phyloP scores from a whole-genome alignment of 2,888 invertebrate genomes.

The Atrina japonica region DNA sequence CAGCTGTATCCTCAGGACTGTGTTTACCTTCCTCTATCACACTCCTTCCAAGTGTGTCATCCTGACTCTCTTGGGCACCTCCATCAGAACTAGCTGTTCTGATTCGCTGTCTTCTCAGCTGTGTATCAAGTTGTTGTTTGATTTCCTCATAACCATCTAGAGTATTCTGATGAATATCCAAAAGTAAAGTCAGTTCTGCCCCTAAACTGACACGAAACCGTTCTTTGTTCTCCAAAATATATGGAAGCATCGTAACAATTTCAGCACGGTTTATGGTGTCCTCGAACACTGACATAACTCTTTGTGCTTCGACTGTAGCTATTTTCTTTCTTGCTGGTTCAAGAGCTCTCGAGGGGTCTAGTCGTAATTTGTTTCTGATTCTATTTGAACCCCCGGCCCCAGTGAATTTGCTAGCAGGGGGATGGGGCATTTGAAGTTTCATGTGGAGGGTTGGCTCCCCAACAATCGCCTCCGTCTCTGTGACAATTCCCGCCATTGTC shows the following conservation, averaged over 20 bases:
- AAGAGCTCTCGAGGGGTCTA: constrained; percentile 77
- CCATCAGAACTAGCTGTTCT: constrained; percentile 32
- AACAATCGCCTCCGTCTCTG: constrained; percentile 39
- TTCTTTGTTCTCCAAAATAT: constrained; percentile 73
- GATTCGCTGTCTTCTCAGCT: constrained; percentile 51
- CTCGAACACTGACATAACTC: constrained; percentile 79
- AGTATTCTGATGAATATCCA: constrained; percentile 74
- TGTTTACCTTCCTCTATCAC: background rate
- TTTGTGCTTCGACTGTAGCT: constrained; percentile 78
- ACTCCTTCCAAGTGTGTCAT: background rate
- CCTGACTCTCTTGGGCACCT: constrained; percentile 23
- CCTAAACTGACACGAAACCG: constrained; percentile 74
- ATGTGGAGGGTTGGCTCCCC: constrained; percentile 70
- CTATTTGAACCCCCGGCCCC: constrained; percentile 49
- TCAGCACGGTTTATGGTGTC: constrained; percentile 76
- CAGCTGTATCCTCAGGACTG: constrained; percentile 18
- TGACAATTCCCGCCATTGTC: constrained; percentile 3
- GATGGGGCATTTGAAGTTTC: constrained; percentile 59
- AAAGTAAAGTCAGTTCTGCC: constrained; percentile 68
- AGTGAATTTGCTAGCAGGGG: constrained; percentile 41
- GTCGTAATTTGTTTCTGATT: constrained; percentile 55
- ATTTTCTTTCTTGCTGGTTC: constrained; percentile 80
- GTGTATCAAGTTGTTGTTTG: constrained; percentile 62
- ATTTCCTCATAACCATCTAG: constrained; percentile 74
- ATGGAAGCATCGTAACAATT: constrained; percentile 75